Conservation (phyloP, 2,113 vertebrate genomes). For the Microcebus tavaratra region DNA sequence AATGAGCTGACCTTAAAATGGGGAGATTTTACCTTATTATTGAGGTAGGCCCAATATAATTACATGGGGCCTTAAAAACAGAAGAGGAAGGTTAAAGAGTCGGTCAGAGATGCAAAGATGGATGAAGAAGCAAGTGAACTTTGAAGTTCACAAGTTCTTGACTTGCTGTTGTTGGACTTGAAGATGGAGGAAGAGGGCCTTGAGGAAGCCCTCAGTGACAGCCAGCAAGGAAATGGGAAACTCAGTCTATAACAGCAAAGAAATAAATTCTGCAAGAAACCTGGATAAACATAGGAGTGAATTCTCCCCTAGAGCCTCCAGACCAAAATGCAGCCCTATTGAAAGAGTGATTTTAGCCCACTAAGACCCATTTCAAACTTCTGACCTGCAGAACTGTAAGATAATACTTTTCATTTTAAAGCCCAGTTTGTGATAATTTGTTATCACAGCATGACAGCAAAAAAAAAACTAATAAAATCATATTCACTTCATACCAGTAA, state of each 20-base stretch:
- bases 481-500: not conserved
- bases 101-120: not conserved
- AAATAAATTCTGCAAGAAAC: not conserved
- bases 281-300: not conserved
- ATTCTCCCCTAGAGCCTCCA: not conserved
- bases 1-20: not conserved
- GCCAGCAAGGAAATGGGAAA: not conserved
- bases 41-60: not conserved
- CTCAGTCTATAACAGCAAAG: not conserved
- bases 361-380: not conserved
- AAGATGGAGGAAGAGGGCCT: not conserved
- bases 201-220: not conserved
- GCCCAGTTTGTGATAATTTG: not conserved
- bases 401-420: slow-evolving; percentile 7
- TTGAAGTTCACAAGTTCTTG: not conserved
- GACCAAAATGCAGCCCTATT: not conserved
- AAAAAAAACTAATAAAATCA: not conserved
- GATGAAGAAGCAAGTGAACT: not conserved
- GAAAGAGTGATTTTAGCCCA: not conserved
- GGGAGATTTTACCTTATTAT: not conserved
- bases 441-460: not conserved
- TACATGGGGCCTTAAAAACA: not conserved
- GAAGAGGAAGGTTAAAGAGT: not conserved
- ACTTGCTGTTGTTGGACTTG: not conserved
- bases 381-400: not conserved